Conservation (phyloP, 2,797 vertebrate species). For the Malurus leucopterus region DNA sequence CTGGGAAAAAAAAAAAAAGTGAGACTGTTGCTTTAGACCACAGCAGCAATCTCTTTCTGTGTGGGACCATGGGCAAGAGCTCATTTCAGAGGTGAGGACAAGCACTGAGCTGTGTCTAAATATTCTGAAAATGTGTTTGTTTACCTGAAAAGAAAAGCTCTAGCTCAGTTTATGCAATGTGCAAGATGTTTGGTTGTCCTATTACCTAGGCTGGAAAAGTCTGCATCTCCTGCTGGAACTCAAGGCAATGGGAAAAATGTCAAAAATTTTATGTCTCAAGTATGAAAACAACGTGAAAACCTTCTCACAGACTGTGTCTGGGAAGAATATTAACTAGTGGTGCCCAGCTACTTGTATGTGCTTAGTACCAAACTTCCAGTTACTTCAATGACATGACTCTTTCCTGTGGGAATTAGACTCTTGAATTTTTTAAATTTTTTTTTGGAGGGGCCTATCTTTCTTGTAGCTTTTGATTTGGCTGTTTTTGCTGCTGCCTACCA, state of each 20-base stretch:
- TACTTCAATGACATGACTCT: background rate
- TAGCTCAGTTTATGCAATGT: accelerated
- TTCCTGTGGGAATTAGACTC: background rate
- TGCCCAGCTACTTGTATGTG: background rate
- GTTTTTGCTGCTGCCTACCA: background rate
- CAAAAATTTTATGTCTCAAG: background rate
- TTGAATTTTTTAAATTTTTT: background rate
- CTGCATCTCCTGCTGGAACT: background rate
- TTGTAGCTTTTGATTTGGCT: background rate
- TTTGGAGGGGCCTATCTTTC: background rate
- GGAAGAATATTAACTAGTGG: background rate
- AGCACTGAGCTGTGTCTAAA: background rate
- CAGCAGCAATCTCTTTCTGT: background rate
- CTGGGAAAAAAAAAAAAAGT: background rate
- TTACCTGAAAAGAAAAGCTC: background rate
- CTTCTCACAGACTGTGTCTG: background rate
- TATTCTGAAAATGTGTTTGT: background rate
- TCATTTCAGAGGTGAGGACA: background rate
- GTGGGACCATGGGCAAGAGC: background rate
- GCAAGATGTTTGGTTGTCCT: background rate
- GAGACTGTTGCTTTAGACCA: background rate
- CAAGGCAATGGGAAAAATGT: background rate
- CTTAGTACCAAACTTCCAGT: background rate
- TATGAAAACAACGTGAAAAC: background rate
- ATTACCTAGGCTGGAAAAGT: background rate